A percentile compares a stretch with the other conserved stretches of the same genome.
Conservation (phyloP, 2,797 vertebrate genomes). For the Galaxias olidus region DNA sequence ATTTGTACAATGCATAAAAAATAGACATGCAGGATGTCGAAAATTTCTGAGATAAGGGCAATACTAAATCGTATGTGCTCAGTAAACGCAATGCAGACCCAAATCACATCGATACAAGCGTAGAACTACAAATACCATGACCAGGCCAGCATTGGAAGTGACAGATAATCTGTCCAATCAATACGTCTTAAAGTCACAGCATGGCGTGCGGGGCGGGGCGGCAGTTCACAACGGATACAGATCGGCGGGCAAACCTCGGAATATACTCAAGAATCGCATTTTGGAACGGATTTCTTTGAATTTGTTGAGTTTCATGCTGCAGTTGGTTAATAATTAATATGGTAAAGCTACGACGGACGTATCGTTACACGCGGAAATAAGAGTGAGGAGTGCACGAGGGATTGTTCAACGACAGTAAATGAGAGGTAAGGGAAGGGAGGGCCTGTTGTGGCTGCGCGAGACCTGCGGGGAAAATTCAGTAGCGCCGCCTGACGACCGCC, state of each 20-base stretch:
- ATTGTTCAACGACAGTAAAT: constrained; percentile 65
- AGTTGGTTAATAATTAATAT: not conserved
- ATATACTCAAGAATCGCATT: constrained; percentile 56
- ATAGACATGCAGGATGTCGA: too few relatives aligned
- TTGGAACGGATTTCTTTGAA: not conserved
- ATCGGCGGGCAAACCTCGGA: constrained; percentile 67
- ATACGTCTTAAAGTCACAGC: constrained; percentile 15
- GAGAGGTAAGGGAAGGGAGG: constrained; percentile 76
- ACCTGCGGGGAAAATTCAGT: constrained; percentile 81
- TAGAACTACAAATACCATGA: constrained; percentile 57
- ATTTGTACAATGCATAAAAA: too few relatives aligned
- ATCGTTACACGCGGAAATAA: not conserved
- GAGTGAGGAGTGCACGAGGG: constrained; percentile 47
- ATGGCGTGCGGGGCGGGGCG: constrained; percentile 65
- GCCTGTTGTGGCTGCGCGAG: constrained; percentile 62
- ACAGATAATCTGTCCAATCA: constrained; percentile 61
- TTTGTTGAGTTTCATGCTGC: constrained; percentile 8
- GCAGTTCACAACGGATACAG: constrained; percentile 59
- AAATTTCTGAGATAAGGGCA: too few relatives aligned
- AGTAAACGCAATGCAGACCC: too few relatives aligned
- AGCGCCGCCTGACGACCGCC: constrained; percentile 87
- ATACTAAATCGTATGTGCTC: too few relatives aligned
- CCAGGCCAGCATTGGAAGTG: constrained; percentile 35
- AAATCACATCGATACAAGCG: constrained; percentile 1
- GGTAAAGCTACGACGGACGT: not conserved